Evolutionary conservation across 2,888 invertebrate genomes (phyloP).

Genomic region (Tipula lateralis): DNA sequence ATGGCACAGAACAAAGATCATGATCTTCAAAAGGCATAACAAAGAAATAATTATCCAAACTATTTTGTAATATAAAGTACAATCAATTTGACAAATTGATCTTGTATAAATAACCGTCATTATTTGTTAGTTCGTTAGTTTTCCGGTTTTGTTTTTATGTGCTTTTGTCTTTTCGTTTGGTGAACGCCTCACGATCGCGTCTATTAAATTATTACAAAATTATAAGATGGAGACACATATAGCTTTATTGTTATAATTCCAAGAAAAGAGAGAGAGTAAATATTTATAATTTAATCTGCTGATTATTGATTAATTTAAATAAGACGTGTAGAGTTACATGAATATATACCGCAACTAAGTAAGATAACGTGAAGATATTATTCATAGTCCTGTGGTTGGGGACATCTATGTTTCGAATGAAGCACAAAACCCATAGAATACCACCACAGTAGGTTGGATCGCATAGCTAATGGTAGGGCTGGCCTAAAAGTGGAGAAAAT

Average conservation of each 20-base stretch:
- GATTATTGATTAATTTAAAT: neutral
- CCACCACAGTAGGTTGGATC: too few relatives aligned
- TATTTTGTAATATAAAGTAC: neutral
- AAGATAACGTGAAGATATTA: neutral
- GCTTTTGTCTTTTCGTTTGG: neutral
- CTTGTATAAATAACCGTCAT: slow-evolving; percentile 11
- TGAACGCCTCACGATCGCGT: neutral
- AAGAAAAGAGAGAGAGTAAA: neutral
- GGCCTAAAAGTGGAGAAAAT: too few relatives aligned
- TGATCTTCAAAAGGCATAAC: slow-evolving; percentile 3
- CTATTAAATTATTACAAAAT: neutral
- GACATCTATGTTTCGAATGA: too few relatives aligned
- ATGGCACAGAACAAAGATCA: neutral
- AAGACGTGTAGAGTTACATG: neutral
- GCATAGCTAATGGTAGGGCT: too few relatives aligned
- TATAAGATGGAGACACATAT: neutral
- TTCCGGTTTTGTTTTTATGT: neutral
- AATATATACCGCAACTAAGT: neutral
- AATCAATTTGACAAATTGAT: slow-evolving; percentile 8
- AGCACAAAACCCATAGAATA: too few relatives aligned
- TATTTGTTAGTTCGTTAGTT: neutral
- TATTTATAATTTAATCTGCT: neutral
- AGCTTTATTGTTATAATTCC: neutral
- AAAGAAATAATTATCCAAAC: slow-evolving; percentile 1
- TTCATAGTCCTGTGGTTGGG: too few relatives aligned